A percentile compares a stretch with the other conserved stretches of the same genome.
These are phyloP conservation scores for Caenorhabditis panamensis DNA, from an alignment of 2,888 invertebrate genomes.

Conservation along the genomic window DNA sequence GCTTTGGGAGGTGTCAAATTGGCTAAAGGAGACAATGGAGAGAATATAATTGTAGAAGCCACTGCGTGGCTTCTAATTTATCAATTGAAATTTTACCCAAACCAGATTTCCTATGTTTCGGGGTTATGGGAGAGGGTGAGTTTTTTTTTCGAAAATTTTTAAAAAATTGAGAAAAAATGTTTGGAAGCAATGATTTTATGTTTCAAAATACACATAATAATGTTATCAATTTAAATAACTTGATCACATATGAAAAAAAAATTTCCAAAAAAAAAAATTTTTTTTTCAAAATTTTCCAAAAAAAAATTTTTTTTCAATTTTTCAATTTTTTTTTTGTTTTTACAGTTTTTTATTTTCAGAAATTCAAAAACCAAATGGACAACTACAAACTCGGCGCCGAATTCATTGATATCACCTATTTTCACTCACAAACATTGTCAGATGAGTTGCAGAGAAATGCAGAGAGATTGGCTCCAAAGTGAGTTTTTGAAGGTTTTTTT, in stretches of 20 bases:
- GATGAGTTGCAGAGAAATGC: constrained; percentile 94
- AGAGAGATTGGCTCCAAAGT: constrained; percentile 84
- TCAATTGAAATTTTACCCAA: constrained; percentile 74
- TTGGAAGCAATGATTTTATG: too few species aligned
- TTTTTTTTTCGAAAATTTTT: background rate
- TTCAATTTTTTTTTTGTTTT: too few species aligned
- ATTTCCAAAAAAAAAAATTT: too few species aligned
- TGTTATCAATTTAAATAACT: too few species aligned
- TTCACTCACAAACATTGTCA: constrained; percentile 88
- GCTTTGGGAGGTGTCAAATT: constrained; percentile 73
- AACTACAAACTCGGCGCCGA: constrained; percentile 64
- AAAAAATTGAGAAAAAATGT: too few species aligned
- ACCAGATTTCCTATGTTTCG: constrained; percentile 69
- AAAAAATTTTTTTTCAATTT: constrained; percentile 3
- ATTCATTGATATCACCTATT: constrained; percentile 72
- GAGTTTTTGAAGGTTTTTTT: background rate
- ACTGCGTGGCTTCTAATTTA: constrained; percentile 77
- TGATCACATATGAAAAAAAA: too few species aligned
- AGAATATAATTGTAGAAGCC: constrained; percentile 69
- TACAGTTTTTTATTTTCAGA: constrained; percentile 40
- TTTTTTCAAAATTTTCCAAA: too few species aligned
- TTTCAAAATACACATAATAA: background rate
- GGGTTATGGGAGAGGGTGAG: constrained; percentile 73
- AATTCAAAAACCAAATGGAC: constrained; percentile 69
- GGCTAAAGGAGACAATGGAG: constrained; percentile 60